phyloP scores from a whole-genome alignment of 2,888 invertebrate species.

The Nowickia ferox region DNA sequence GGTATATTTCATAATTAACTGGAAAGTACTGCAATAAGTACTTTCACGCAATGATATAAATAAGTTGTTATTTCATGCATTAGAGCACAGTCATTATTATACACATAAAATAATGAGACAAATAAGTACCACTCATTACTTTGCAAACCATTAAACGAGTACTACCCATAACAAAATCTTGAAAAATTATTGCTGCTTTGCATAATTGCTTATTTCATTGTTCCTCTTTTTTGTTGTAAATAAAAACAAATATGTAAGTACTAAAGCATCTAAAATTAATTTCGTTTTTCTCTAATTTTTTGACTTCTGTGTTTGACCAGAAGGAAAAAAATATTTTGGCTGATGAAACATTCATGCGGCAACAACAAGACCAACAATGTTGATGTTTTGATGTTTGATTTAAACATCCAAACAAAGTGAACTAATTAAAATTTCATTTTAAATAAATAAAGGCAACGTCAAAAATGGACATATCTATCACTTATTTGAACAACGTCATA shows the following conservation, averaged over 20 bases:
- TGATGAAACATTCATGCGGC: constrained; percentile 8
- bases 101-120: too few species aligned
- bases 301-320: constrained; percentile 10
- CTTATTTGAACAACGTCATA: too few species aligned
- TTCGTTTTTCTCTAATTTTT: background rate
- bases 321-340: background rate
- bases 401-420: constrained; percentile 26
- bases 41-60: too few species aligned
- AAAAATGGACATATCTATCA: background rate
- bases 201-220: too few species aligned
- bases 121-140: too few species aligned
- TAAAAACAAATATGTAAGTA: background rate
- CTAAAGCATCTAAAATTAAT: constrained; percentile 7
- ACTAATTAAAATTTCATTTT: constrained; percentile 36
- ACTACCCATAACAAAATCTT: too few species aligned
- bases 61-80: too few species aligned
- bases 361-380: background rate
- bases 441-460: background rate
- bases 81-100: too few species aligned
- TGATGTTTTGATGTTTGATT: constrained; percentile 32
- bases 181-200: background rate
- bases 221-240: background rate
- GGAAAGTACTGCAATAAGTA: too few species aligned
- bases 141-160: too few species aligned
- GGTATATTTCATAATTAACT: too few species aligned